Evolutionary conservation across 2,888 invertebrate genomes (phyloP).

Genomic region (Lycaena phlaeas): DNA sequence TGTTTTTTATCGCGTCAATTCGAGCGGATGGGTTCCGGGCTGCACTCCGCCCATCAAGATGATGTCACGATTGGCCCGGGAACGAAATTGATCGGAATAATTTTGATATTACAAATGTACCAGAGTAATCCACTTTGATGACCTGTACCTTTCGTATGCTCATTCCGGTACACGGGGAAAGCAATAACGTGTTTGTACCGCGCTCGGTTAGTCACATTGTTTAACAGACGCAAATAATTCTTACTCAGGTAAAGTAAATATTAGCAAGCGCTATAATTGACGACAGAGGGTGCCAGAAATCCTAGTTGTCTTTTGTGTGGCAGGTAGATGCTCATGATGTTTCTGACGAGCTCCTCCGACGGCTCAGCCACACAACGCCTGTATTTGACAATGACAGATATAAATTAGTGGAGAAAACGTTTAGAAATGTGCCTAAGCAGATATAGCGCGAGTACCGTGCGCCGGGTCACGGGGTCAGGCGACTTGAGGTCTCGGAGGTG

Average conservation of each 20-base stretch:
- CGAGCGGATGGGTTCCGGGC: conserved; percentile 55
- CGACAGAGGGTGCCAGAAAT: too few relatives aligned
- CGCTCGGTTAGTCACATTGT: too few relatives aligned
- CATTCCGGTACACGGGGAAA: too few relatives aligned
- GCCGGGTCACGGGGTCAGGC: conserved; percentile 47
- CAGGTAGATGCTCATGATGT: too few relatives aligned
- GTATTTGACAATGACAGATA: conserved; percentile 8
- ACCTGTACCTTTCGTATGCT: neutral
- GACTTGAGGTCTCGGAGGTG: conserved; percentile 31
- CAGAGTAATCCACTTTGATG: conserved; percentile 8
- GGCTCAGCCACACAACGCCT: too few relatives aligned
- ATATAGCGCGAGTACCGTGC: conserved; percentile 14
- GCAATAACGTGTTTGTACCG: too few relatives aligned
- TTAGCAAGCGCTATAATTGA: too few relatives aligned
- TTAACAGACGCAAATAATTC: too few relatives aligned
- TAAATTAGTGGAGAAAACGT: conserved; percentile 3
- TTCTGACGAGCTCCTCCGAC: too few relatives aligned
- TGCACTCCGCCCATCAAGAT: conserved; percentile 48
- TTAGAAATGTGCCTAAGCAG: conserved; percentile 6
- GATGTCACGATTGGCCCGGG: conserved; percentile 36
- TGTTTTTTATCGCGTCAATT: conserved; percentile 67
- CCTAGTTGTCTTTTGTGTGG: too few relatives aligned
- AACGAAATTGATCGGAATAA: conserved; percentile 61
- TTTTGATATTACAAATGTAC: conserved; percentile 40
- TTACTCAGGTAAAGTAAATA: too few relatives aligned